Conservation (phyloP, 2,888 invertebrate genomes). For the Acleris holmiana region DNA sequence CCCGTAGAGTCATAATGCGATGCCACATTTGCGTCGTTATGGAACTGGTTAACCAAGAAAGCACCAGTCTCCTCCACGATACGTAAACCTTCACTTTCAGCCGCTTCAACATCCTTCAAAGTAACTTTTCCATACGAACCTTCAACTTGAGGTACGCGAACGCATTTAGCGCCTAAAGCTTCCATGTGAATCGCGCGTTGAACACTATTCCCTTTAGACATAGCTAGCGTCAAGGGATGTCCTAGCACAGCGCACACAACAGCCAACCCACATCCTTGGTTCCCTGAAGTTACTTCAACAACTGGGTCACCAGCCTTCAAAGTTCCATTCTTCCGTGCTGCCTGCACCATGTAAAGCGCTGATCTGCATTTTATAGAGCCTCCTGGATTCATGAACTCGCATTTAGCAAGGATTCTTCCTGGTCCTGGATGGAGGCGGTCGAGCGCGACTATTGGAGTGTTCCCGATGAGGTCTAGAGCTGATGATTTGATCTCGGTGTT, state of each 20-base stretch:
- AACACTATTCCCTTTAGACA: conserved; percentile 76
- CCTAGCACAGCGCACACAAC: conserved; percentile 74
- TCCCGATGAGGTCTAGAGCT: conserved; percentile 74
- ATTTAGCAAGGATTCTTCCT: conserved; percentile 74
- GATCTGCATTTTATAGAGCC: conserved; percentile 77
- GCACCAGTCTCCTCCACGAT: conserved; percentile 65
- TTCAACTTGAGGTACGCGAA: conserved; percentile 74
- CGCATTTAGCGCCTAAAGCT: conserved; percentile 73
- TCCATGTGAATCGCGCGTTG: conserved; percentile 78
- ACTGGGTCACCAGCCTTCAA: conserved; percentile 67
- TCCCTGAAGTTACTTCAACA: conserved; percentile 75
- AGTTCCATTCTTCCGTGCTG: conserved; percentile 60
- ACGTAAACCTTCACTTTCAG: conserved; percentile 63
- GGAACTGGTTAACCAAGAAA: conserved; percentile 74
- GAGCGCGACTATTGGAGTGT: conserved; percentile 74
- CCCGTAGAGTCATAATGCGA: conserved; percentile 73
- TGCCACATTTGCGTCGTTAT: conserved; percentile 61
- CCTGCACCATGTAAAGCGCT: conserved; percentile 68
- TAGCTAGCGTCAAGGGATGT: conserved; percentile 73
- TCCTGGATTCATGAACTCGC: conserved; percentile 80
- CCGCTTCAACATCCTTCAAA: conserved; percentile 66
- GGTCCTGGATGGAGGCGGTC: conserved; percentile 73
- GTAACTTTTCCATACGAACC: conserved; percentile 77
- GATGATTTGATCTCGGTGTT: conserved; percentile 70
- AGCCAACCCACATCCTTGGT: conserved; percentile 77